Conservation (phyloP, 2,113 vertebrate genomes). For the Pseudorhombus dupliciocellatus region DNA sequence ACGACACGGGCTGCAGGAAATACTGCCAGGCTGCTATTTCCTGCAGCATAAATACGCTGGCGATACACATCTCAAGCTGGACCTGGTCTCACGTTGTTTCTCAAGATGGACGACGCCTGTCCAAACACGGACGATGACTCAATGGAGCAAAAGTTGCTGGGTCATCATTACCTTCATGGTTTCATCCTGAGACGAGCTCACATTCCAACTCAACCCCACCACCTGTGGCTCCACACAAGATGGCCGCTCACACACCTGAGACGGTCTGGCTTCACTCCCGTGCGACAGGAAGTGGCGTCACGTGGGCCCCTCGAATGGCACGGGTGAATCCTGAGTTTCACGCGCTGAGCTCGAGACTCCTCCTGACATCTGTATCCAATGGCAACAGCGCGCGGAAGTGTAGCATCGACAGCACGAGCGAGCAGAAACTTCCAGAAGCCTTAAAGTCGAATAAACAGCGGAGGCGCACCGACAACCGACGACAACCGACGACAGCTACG, state of each 20-base stretch:
- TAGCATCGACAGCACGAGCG: neutral
- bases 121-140: too few relatives aligned
- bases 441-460: neutral
- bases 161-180: too few relatives aligned
- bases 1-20: neutral
- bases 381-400: neutral
- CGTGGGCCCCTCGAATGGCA: too few relatives aligned
- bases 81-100: too few relatives aligned
- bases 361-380: neutral
- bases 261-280: neutral
- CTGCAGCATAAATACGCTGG: neutral
- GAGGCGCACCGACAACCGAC: neutral
- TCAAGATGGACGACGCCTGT: too few relatives aligned
- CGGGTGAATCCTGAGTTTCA: neutral
- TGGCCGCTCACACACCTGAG: too few relatives aligned
- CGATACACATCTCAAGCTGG: too few relatives aligned
- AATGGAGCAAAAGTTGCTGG: too few relatives aligned
- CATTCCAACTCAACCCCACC: too few relatives aligned
- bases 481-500: neutral
- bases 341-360: neutral
- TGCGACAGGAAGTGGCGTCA: neutral
- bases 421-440: constrained; percentile 47
- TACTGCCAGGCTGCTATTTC: neutral
- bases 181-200: too few relatives aligned
- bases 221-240: too few relatives aligned